Conservation (phyloP, 2,797 vertebrate genomes). For the Clarias fuscus region DNA sequence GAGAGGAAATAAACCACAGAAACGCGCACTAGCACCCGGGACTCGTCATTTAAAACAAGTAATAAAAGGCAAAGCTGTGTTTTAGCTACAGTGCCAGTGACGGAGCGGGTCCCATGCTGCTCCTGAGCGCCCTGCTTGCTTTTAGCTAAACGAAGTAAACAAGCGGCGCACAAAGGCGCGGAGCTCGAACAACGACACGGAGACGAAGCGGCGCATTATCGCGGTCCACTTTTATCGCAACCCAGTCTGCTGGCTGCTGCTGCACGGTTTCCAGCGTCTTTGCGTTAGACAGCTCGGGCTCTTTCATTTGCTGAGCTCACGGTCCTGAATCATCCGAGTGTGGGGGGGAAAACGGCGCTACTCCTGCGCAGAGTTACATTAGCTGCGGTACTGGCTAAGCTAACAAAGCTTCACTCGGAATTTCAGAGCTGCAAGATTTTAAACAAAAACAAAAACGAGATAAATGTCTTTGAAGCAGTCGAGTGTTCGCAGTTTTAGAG, state of each 20-base stretch:
- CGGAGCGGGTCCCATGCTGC: conserved; percentile 63
- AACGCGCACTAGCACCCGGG: conserved; percentile 56
- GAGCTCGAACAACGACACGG: conserved; percentile 58
- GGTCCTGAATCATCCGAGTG: conserved; percentile 61
- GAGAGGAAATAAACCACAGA: background rate
- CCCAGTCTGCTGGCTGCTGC: conserved; percentile 52
- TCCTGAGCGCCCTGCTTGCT: conserved; percentile 15
- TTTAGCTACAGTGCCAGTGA: background rate
- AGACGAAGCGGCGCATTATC: conserved; percentile 12
- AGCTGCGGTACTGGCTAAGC: conserved; percentile 24
- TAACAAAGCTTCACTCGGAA: conserved; percentile 30
- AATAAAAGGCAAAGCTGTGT: conserved; percentile 7
- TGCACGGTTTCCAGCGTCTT: conserved; percentile 54
- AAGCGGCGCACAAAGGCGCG: conserved; percentile 78
- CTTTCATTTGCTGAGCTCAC: conserved; percentile 69
- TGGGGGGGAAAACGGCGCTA: conserved; percentile 52
- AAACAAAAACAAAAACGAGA: background rate
- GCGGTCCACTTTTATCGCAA: conserved; percentile 57
- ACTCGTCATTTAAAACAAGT: conserved; percentile 65
- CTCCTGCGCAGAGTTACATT: conserved; percentile 42
- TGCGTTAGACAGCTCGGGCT: conserved; percentile 57
- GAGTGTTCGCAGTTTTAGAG: conserved; percentile 21
- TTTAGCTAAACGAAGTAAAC: conserved; percentile 64
- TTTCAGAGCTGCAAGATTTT: background rate
- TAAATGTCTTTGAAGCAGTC: conserved; percentile 27